Percentiles rank a stretch among this genome's conserved stretches.
These are phyloP conservation scores for Erpetoichthys calabaricus DNA, from an alignment of 2,797 vertebrate species.

Conservation along the genomic window DNA sequence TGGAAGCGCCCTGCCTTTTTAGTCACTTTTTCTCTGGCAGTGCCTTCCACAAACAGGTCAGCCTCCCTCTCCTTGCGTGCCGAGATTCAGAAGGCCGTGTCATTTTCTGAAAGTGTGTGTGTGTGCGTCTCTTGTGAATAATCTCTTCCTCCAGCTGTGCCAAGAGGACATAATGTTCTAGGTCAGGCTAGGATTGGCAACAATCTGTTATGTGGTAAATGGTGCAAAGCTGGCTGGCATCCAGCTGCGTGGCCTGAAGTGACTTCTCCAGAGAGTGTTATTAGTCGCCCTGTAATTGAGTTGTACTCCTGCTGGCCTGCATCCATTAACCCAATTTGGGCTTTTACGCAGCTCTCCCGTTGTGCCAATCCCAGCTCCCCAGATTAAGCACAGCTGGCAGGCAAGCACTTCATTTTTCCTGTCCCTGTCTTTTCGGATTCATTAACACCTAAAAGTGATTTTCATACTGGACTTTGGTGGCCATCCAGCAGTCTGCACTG, in stretches of 20 bases:
- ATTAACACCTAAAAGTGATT: constrained; percentile 15
- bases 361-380: too few relatives aligned
- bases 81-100: not conserved
- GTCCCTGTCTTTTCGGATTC: constrained; percentile 6
- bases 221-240: constrained; percentile 21
- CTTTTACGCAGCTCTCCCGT: too few relatives aligned
- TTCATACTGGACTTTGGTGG: constrained; percentile 18
- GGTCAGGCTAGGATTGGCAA: constrained; percentile 29
- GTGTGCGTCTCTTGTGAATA: not conserved
- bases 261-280: constrained; percentile 16
- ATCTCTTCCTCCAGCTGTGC: not conserved
- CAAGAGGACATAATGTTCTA: constrained; percentile 38
- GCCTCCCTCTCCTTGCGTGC: not conserved
- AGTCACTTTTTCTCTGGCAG: too few relatives aligned
- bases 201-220: constrained; percentile 16
- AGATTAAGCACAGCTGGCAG: not conserved
- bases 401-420: constrained; percentile 12
- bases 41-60: too few relatives aligned
- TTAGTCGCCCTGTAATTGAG: too few relatives aligned
- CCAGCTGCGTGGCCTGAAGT: constrained; percentile 35
- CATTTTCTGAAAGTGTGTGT: not conserved
- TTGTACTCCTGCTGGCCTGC: too few relatives aligned
- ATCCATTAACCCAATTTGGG: too few relatives aligned
- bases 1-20: too few relatives aligned
- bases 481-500: constrained; percentile 27